Evolutionary conservation across 2,888 invertebrate genomes (phyloP), one percentile per base, ranked within the genome.

Genomic region (Monoplex corrugatus): DNA sequence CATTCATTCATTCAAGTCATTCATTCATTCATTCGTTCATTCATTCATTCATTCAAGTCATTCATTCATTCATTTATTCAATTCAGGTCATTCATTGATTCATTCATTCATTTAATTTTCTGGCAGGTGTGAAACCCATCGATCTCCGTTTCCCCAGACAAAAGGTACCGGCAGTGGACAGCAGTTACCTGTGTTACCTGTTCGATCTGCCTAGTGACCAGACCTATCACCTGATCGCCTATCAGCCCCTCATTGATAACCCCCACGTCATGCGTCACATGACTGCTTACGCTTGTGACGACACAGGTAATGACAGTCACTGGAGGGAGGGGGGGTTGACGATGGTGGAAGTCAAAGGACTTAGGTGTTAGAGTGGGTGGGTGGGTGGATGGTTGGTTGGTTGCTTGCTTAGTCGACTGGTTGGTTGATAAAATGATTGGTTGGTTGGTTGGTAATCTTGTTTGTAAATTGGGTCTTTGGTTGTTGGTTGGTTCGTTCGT

Each of bases 161-260:
- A 0, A 43, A 87, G 0, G 92, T 93, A n/a, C 93, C 93, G 2
- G 87, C 85, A 3, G 28, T 88, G 57, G 90, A 91, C 35, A 92
- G 92, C 6, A 91, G 92, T 0, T 92, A 92, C 86, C 90, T 85
- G 86, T 93, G 93, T 84, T 90, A 92, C 83, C 84, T 87, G n/a
- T 89, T 93, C 75, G 87, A 88, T 16, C 13, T 82, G 28, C 92
- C 93, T 8, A 44, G 32, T 32, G 90, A 91, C 44, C 72, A 87
- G 19, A 87, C 90, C 16, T 92, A 91, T 44, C 93, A 92, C 80
- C 23, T 93, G 28, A 89, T 92, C 28, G 93, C 91, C 2, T 88
- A 35, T 10, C 78, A 86, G 16, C 93, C 93, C 13, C 13, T 88
- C 32, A 91, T 93, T 19, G 89, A 90, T 72, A 92, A 91, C 75